Conservation (phyloP, 2,888 invertebrate genomes). For the Cheilosia variabilis region DNA sequence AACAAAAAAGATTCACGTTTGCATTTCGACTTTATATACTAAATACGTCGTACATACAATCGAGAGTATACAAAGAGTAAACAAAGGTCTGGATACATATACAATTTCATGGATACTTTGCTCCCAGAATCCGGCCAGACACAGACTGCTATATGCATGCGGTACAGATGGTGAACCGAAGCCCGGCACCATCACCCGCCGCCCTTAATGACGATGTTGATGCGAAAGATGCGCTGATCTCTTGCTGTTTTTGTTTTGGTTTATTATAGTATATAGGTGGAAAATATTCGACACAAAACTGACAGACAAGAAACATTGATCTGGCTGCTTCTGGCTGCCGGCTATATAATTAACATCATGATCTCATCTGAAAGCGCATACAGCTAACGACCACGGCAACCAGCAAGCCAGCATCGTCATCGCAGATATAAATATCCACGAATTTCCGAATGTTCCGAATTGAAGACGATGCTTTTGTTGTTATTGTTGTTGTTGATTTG, state of each 20-base stretch:
- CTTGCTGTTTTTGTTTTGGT: slow-evolving; percentile 61
- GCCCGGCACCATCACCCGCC: slow-evolving; percentile 4
- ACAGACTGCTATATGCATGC: slow-evolving; percentile 16
- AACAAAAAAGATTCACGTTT: slow-evolving; percentile 57
- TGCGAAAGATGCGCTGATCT: slow-evolving; percentile 56
- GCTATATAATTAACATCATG: slow-evolving; percentile 74
- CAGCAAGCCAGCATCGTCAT: slow-evolving; percentile 25
- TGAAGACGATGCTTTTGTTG: slow-evolving; percentile 2
- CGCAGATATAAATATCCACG: slow-evolving; percentile 61
- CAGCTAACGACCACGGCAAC: slow-evolving; percentile 40
- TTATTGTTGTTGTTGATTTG: slow-evolving; percentile 5
- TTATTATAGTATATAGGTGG: slow-evolving; percentile 59
- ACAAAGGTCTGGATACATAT: slow-evolving; percentile 69
- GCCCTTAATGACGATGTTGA: slow-evolving; percentile 58
- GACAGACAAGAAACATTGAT: slow-evolving; percentile 72
- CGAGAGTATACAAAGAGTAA: slow-evolving; percentile 47
- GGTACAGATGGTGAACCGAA: slow-evolving; percentile 53
- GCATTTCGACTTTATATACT: slow-evolving; percentile 33
- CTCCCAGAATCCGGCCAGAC: slow-evolving; percentile 54
- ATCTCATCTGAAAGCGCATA: slow-evolving; percentile 69
- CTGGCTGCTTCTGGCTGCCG: slow-evolving; percentile 65
- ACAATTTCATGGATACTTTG: slow-evolving; percentile 62
- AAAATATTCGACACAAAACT: slow-evolving; percentile 72
- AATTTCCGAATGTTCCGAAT: slow-evolving; percentile 55
- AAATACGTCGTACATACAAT: slow-evolving; percentile 10